Evolutionary conservation across 1,140 invertebrate species (phyloP).

Genomic region (Drosophila tristis): DNA sequence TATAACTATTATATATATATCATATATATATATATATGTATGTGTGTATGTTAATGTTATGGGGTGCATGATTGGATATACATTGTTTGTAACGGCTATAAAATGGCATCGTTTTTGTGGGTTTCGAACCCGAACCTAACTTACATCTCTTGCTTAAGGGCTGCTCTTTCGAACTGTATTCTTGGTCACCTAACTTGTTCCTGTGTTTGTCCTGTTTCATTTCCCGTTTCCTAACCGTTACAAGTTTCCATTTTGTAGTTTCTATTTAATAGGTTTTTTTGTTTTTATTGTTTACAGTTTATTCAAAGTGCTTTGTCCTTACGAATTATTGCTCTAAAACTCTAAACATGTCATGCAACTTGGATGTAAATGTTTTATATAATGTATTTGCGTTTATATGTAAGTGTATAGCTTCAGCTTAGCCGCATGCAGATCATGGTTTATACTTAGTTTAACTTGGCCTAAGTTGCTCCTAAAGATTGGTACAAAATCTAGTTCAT

Average conservation of each 20-base stretch:
- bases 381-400: slow-evolving; percentile 6
- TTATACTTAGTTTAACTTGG: slow-evolving; percentile 42
- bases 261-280: background rate
- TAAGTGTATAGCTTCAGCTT: slow-evolving; percentile 33
- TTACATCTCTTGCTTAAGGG: slow-evolving; percentile 14
- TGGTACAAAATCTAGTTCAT: slow-evolving; percentile 60
- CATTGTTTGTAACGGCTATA: slow-evolving; percentile 69
- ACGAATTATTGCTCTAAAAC: slow-evolving; percentile 52
- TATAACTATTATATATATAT: slow-evolving; percentile 50
- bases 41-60: slow-evolving; percentile 7
- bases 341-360: slow-evolving; percentile 17
- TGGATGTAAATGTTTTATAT: slow-evolving; percentile 17
- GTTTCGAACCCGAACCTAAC: slow-evolving; percentile 50
- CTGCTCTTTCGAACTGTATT: slow-evolving; percentile 43
- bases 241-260: slow-evolving; percentile 32
- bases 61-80: slow-evolving; percentile 22
- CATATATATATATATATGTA: slow-evolving; percentile 36
- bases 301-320: slow-evolving; percentile 36
- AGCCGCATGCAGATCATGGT: slow-evolving; percentile 54
- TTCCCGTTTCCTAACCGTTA: slow-evolving; percentile 56
- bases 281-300: slow-evolving; percentile 12
- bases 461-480: slow-evolving; percentile 48
- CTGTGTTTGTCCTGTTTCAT: slow-evolving; percentile 30
- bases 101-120: slow-evolving; percentile 63
- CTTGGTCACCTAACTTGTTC: slow-evolving; percentile 64